Evolutionary conservation across 2,888 invertebrate genomes (phyloP).

Genomic region (Mythimna albipuncta): DNA sequence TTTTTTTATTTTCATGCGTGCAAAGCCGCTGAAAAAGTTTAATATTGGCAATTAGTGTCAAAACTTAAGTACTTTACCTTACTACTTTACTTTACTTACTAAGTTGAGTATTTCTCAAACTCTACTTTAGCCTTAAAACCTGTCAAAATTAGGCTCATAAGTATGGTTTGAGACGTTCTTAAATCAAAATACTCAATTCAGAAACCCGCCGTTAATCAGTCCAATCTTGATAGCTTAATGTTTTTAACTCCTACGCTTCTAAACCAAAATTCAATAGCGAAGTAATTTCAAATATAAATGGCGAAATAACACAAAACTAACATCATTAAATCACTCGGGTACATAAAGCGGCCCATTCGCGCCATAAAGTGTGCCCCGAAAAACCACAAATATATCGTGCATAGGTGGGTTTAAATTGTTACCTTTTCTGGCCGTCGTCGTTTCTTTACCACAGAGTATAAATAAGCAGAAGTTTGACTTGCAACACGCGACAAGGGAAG

Average conservation of each 20-base stretch:
- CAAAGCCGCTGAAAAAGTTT: too few species aligned
- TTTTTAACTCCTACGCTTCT: not conserved
- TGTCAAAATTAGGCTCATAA: too few species aligned
- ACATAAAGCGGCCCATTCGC: slow-evolving; percentile 66
- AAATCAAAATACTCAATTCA: too few species aligned
- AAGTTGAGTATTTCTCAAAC: too few species aligned
- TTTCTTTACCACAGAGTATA: slow-evolving; percentile 15
- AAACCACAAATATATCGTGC: slow-evolving; percentile 63
- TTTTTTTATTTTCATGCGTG: too few species aligned
- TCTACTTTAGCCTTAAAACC: too few species aligned
- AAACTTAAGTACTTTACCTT: not conserved
- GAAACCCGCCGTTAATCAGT: too few species aligned
- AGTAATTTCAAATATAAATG: slow-evolving; percentile 27
- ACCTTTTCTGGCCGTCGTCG: slow-evolving; percentile 59
- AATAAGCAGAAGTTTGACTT: slow-evolving; percentile 46
- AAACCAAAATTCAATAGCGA: slow-evolving; percentile 15
- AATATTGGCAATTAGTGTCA: not conserved
- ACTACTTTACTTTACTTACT: not conserved
- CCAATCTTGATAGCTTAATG: not conserved
- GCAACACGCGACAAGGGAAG: not conserved
- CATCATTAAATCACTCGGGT: slow-evolving; percentile 60
- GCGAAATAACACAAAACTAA: slow-evolving; percentile 45
- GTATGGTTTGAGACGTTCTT: too few species aligned
- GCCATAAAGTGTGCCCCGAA: slow-evolving; percentile 60
- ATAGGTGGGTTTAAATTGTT: slow-evolving; percentile 77